Base-by-base conservation (phyloP, 2,797 vertebrate species). In the Bryconaethiops microstoma region DNA sequence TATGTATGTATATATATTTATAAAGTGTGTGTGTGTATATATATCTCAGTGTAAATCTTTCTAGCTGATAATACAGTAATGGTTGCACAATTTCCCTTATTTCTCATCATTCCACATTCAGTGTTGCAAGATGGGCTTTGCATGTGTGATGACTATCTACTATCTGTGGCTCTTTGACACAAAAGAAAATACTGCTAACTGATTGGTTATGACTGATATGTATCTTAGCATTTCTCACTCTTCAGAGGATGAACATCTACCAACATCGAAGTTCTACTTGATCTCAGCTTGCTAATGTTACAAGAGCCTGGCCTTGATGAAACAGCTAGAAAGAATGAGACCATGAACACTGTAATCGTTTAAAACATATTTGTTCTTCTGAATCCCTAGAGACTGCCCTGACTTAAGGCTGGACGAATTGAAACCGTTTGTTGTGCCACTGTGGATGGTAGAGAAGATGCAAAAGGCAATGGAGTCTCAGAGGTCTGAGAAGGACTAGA, bases 371-470 rank as follows among this genome's bases (percentile, higher is more conserved):
- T 57, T 29, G 7, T 77, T 67, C 0, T 77, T 13, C 45, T 79
- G 42, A 39, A 69, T 76, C 23, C 52, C 5, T 80, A 98, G 97
- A 87, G 96, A 96, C 81, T 96, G 93, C 14, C 92, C 96, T 0
- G 97, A 99, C 0, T 90, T 99, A 82, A 95, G 90, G 84, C 87
- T 97, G 92, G 97, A 98, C 1, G 97, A 99, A 84, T 78, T 99
- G 89, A 98, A 97, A 87, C 96, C 97, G 0, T 99, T 99, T 81
- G 62, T 90, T 0, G 95, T 97, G 0, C 97, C 97, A 0, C 35
- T 82, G 0, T 99, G 97, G 97, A 98, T 99, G 95, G 95, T 96
- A 0, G 95, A 96, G 87, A 99, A 99, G 93, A 99, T 99, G 97
- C 94, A 95, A 81, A 94, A 92, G 85, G 94, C 96, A 59, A 99